Conservation (phyloP, 2,113 vertebrate genomes). For the Cyphomyrus discorhynchus region DNA sequence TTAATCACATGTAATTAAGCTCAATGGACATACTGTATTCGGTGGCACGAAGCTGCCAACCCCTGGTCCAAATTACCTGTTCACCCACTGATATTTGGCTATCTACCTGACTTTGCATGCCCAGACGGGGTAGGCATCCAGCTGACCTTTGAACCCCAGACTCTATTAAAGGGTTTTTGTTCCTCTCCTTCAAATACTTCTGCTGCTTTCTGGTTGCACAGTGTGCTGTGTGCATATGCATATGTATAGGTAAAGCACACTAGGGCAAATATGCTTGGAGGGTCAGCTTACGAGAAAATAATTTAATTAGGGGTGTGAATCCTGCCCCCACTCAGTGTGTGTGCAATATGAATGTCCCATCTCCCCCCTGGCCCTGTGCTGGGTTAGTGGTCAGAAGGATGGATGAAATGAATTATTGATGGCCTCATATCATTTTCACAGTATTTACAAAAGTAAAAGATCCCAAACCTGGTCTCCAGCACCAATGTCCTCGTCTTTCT, state of each 20-base stretch:
- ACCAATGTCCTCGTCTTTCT: slow-evolving; percentile 57
- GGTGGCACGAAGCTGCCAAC: background rate
- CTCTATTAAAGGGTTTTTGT: background rate
- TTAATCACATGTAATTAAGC: background rate
- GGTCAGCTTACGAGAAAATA: background rate
- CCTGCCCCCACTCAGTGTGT: background rate
- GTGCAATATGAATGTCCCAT: background rate
- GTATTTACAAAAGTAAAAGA: background rate
- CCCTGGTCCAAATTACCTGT: background rate
- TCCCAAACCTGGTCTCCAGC: slow-evolving; percentile 61
- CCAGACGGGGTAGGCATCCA: background rate
- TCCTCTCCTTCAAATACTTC: background rate
- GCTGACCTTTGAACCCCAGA: background rate
- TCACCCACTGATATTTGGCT: background rate
- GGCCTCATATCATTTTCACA: background rate
- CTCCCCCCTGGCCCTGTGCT: background rate
- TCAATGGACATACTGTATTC: background rate
- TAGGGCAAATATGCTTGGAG: background rate
- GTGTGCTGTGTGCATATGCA: background rate
- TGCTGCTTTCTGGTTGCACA: background rate
- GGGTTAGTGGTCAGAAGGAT: background rate
- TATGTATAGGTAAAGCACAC: background rate
- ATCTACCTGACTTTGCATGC: background rate
- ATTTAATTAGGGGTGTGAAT: background rate
- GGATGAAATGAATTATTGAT: background rate